phyloP scores from a whole-genome alignment of 2,888 invertebrate genomes.

The Colletes collaris region DNA sequence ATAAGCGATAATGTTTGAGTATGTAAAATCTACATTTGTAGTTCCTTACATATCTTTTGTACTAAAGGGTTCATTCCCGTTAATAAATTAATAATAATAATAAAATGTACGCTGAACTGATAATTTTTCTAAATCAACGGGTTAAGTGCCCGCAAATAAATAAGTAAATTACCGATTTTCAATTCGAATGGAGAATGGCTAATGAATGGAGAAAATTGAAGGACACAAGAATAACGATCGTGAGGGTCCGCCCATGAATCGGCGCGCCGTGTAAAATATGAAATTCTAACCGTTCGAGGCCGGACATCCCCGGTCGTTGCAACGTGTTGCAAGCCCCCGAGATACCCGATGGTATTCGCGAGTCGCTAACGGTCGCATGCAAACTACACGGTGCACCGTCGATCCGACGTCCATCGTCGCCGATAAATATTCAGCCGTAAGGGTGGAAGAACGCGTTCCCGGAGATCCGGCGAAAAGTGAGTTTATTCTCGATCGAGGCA shows the following conservation, averaged over 20 bases:
- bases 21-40: no score
- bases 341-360: constrained; percentile 19
- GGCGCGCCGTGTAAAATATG: constrained; percentile 47
- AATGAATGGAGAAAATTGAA: neutral
- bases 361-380: constrained; percentile 26
- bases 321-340: constrained; percentile 31
- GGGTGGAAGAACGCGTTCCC: constrained; percentile 26
- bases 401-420: constrained; percentile 43
- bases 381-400: constrained; percentile 16
- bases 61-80: no score
- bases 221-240: constrained; percentile 36
- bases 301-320: constrained; percentile 27
- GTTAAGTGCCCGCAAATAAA: no score
- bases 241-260: constrained; percentile 20
- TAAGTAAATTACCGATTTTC: neutral
- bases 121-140: no score
- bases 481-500: constrained; percentile 49
- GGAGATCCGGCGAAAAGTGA: constrained; percentile 53
- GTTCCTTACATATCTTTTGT: no score
- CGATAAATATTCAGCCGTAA: constrained; percentile 54
- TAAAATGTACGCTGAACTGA: no score
- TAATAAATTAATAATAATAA: no score
- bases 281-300: constrained; percentile 44
- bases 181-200: no score
- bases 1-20: no score